A percentile compares a stretch with the other conserved stretches of the same genome.
Evolutionary conservation across 2,113 vertebrate species (phyloP).

Genomic region (Cricetomys ansorgei): DNA sequence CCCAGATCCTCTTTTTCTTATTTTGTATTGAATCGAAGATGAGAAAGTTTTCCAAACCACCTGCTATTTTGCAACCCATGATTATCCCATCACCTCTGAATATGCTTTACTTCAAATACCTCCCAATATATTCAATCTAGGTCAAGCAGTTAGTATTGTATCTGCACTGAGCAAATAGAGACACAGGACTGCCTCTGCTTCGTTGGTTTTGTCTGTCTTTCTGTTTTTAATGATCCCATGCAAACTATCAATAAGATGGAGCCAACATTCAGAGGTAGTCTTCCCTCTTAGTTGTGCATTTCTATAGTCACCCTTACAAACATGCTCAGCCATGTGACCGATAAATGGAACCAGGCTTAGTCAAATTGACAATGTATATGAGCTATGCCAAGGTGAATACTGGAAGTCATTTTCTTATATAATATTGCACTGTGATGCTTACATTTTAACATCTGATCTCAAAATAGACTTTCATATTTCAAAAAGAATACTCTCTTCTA

Average conservation of each 20-base stretch:
- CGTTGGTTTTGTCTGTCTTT: background rate
- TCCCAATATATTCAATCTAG: no score
- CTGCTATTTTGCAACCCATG: background rate
- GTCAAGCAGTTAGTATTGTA: background rate
- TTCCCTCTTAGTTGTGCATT: background rate
- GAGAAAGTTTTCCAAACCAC: background rate
- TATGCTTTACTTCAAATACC: background rate
- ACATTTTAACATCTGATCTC: no score
- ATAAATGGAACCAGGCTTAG: background rate
- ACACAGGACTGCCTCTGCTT: background rate
- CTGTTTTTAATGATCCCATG: background rate
- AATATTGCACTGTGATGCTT: no score
- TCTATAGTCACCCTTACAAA: background rate
- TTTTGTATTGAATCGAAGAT: background rate
- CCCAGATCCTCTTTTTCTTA: background rate
- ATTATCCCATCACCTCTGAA: background rate
- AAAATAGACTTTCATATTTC: background rate
- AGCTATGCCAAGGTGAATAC: no score
- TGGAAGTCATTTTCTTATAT: no score
- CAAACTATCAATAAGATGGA: background rate
- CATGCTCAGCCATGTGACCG: no score
- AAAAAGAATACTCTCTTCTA: no score
- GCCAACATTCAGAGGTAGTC: background rate
- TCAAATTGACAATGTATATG: background rate
- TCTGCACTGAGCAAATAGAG: background rate